Evolutionary conservation across 2,113 vertebrate species (phyloP).

Genomic region (Peromyscus leucopus): DNA sequence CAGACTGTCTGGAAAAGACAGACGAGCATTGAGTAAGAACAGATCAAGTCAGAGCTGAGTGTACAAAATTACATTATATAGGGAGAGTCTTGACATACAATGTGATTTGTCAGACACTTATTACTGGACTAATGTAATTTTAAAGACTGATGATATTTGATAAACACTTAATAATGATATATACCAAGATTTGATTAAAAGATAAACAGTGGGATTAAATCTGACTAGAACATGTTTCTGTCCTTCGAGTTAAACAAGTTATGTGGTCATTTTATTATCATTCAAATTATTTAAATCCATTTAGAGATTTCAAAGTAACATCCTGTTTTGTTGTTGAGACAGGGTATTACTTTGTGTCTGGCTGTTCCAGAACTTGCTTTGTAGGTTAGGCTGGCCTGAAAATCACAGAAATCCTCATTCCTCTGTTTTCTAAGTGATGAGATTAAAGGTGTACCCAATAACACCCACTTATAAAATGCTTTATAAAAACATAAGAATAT

Average conservation of each 20-base stretch:
- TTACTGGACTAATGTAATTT: not conserved
- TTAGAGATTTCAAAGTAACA: constrained; percentile 3
- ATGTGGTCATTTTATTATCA: not conserved
- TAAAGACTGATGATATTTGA: not conserved
- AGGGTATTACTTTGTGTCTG: not conserved
- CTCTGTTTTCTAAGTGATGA: too few relatives aligned
- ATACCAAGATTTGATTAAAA: not conserved
- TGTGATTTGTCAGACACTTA: not conserved
- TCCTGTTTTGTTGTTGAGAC: not conserved
- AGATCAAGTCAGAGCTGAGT: not conserved
- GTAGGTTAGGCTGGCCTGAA: not conserved
- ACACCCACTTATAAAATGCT: not conserved
- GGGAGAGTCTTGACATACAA: not conserved
- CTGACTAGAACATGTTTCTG: not conserved
- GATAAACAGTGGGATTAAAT: not conserved
- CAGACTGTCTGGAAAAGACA: not conserved
- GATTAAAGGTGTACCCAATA: too few relatives aligned
- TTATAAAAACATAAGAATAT: not conserved
- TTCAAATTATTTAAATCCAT: not conserved
- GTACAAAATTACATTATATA: not conserved
- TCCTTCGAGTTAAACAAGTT: not conserved
- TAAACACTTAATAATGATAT: not conserved
- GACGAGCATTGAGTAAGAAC: not conserved
- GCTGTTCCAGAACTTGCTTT: not conserved
- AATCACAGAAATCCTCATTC: too few relatives aligned